Evolutionary conservation across 2,888 invertebrate genomes (phyloP).

Genomic region (Phlogophora meticulosa): DNA sequence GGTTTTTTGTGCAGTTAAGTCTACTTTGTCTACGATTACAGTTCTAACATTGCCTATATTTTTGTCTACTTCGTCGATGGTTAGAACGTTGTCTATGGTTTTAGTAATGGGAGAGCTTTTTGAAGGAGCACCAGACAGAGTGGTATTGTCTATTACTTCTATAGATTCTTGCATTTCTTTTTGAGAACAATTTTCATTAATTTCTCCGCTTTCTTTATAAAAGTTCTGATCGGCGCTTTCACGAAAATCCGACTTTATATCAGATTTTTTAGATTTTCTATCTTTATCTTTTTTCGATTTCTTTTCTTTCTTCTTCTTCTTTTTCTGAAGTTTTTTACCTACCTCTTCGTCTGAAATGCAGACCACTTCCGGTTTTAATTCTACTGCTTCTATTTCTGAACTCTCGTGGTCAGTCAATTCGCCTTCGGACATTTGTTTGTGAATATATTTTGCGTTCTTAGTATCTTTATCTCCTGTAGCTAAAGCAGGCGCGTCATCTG

Average conservation of each 20-base stretch:
- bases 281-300: slow-evolving; percentile 73
- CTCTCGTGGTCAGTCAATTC: slow-evolving; percentile 80
- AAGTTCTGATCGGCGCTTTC: slow-evolving; percentile 81
- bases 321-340: slow-evolving; percentile 77
- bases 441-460: slow-evolving; percentile 27
- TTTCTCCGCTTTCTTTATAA: slow-evolving; percentile 66
- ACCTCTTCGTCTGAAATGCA: slow-evolving; percentile 88
- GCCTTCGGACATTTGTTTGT: slow-evolving; percentile 79
- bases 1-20: slow-evolving; percentile 18
- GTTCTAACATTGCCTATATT: not conserved
- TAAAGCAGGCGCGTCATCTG: slow-evolving; percentile 6
- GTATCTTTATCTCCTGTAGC: slow-evolving; percentile 23
- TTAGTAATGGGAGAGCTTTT: not conserved
- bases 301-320: slow-evolving; percentile 85
- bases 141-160: slow-evolving; percentile 7
- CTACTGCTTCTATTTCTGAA: slow-evolving; percentile 81
- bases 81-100: not conserved
- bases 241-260: slow-evolving; percentile 83
- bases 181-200: not conserved
- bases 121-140: not conserved
- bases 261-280: slow-evolving; percentile 67
- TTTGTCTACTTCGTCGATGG: slow-evolving; percentile 44
- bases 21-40: slow-evolving; percentile 36
- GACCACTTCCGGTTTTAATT: slow-evolving; percentile 86
- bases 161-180: slow-evolving; percentile 17